These are phyloP conservation scores for Nannobrachium achirus DNA, from an alignment of 2,113 vertebrate species.

Conservation along the genomic window DNA sequence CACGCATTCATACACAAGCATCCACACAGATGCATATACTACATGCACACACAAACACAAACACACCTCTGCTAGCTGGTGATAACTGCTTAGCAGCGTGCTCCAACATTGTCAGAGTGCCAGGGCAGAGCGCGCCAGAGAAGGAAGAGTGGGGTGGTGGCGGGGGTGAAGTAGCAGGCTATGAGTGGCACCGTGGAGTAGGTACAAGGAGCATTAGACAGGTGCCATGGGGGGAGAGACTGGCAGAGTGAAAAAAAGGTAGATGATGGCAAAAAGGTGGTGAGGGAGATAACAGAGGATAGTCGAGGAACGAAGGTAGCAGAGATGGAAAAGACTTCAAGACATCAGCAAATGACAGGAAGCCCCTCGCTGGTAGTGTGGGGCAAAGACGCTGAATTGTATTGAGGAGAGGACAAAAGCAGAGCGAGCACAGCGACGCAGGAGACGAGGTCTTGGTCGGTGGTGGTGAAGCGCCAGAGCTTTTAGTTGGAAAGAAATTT, in stretches of 20 bases:
- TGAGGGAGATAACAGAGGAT: conserved; percentile 54
- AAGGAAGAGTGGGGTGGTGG: conserved; percentile 37
- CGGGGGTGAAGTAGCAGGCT: conserved; percentile 68
- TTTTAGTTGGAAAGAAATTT: too few relatives aligned
- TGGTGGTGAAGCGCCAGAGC: not conserved
- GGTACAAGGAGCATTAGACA: conserved; percentile 76
- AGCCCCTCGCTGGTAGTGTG: not conserved
- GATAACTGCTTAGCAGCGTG: conserved; percentile 77
- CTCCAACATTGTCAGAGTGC: conserved; percentile 76
- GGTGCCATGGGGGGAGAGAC: conserved; percentile 62
- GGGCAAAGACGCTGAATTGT: not conserved
- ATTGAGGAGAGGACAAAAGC: not conserved
- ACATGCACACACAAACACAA: conserved; percentile 35
- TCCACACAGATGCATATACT: conserved; percentile 55
- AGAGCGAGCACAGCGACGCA: not conserved
- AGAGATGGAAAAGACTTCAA: conserved; percentile 56
- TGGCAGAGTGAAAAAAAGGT: conserved; percentile 55
- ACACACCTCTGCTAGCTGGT: conserved; percentile 74
- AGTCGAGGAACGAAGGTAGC: conserved; percentile 29
- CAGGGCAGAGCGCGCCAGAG: conserved; percentile 69
- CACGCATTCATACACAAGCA: conserved; percentile 45
- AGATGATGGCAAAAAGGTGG: conserved; percentile 57
- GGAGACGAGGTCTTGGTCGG: conserved; percentile 7
- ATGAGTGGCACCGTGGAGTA: conserved; percentile 74
- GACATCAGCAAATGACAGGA: conserved; percentile 16